Evolutionary conservation across 2,797 vertebrate species (phyloP).

Genomic region (Cryptoblepharus egeriae): DNA sequence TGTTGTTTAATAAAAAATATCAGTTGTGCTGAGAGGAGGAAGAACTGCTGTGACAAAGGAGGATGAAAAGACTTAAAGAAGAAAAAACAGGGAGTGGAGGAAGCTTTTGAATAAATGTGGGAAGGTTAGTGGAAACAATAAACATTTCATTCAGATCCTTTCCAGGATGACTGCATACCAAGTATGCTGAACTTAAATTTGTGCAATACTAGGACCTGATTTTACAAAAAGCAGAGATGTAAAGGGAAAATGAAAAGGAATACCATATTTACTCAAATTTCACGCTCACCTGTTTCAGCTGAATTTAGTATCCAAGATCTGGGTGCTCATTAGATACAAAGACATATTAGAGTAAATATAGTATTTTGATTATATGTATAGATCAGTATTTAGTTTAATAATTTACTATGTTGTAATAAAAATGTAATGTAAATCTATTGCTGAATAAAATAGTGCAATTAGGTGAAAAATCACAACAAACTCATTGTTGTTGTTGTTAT

Average conservation of each 20-base stretch:
- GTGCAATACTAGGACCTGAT: not conserved
- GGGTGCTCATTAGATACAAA: no score
- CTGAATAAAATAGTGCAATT: no score
- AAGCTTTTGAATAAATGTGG: not conserved
- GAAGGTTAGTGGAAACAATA: not conserved
- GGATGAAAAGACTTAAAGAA: not conserved
- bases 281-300: no score
- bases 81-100: not conserved
- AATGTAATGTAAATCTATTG: no score
- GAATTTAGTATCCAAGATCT: no score
- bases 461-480: no score
- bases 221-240: not conserved
- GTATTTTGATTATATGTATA: no score
- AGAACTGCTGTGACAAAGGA: not conserved
- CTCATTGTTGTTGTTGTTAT: no score
- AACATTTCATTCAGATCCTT: not conserved
- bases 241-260: not conserved
- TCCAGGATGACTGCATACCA: not conserved
- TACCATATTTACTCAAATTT: no score
- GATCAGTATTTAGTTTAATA: no score
- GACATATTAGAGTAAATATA: no score
- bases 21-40: not conserved
- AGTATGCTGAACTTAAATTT: not conserved
- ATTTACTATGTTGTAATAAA: no score
- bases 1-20: not conserved